Evolutionary conservation across 2,113 vertebrate species (phyloP), one percentile per base, ranked within the genome.

Genomic region (Pitta sordida): DNA sequence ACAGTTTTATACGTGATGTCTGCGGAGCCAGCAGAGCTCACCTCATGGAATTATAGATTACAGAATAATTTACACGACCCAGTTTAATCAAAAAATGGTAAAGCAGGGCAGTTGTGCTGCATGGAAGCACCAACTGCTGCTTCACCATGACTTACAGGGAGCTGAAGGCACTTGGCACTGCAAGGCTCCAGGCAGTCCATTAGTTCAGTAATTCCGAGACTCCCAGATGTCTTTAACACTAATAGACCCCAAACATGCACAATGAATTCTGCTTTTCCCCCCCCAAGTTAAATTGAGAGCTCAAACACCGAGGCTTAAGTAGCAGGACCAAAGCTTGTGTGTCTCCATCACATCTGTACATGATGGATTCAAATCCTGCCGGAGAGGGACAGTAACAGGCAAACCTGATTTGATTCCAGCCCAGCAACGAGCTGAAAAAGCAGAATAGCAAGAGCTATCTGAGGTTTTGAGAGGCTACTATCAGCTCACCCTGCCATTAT

Each of bases 31-130:
- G 46, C 59, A 62, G 37, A 77, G 49, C 23, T 85, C 44, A 49
- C 1, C 0, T 29, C 10, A 21, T 20, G 21, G 44, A 46, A 46
- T 46, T 21, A 46, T 5, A 46, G 81, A 53, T 34, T 48, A 20
- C 2, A 36, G 18, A 84, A 43, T 12, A 24, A 39, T 29, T 26
- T 32, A 56, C 74, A 74, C 0, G 0, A 37, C 12, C 29, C n/a
- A 41, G 8, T 39, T 59, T 6, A 49, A 21, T 49, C 64, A 70
- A 69, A 85, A 37, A 11, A 30, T 48, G 30, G 70, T 77, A 32
- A 65, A 94, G n/a, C 46, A 15, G 37, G 19, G 24, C 53, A 76
- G 26, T 23, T 37, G 14, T 2, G 9, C 32, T 48, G n/a, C 56
- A 22, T 16, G 23, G 11, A 82, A 73, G 55, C 21, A 44, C 20